Evolutionary conservation across 2,888 invertebrate species (phyloP), one percentile per base, ranked within the genome.

Genomic region (Aporophyla lueneburgensis): DNA sequence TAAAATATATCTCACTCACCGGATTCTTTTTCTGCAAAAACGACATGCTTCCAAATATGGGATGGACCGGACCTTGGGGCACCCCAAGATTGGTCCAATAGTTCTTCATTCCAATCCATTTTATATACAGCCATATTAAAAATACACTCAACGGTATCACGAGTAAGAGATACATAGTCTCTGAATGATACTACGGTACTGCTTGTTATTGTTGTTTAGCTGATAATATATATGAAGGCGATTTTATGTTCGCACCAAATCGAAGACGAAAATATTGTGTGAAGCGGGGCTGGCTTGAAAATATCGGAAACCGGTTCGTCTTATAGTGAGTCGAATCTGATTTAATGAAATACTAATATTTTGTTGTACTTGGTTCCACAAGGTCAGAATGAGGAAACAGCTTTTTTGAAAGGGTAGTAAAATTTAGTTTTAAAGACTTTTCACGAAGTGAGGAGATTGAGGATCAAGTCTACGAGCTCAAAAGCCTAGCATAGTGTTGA

Each of bases 1-100:
- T 43, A 43, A 12, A 27, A 24, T 54, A 16, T 21, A 9, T n/a
- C 27, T 14, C 24, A 88, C 88, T 91, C 81, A 93, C 93, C 10
- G 89, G 81, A 83, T 93, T 93, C 24, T 87, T 82, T 59, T 86
- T 86, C 76, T 88, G 90, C 54, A 93, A 76, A 76, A 91, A 92
- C 1, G 88, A 87, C 71, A 93, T 87, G 66, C 90, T 93, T 5
- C 93, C 93, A 33, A 90, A 59, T 7, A 93, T 10, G 0, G 91
- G 91, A 62, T 92, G 85, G 0, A 92, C 86, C 0, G 84, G 71
- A 5, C 49, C 56, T 49, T 88, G 84, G 0, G 91, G 88, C 5
- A 92, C 85, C 0, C 86, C 86, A 9, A 80, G 82, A 4, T 83
- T 75, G 7, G 61, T 76, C 91, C 91, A 92, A 79, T 84, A 91